Conservation (phyloP, 2,797 vertebrate genomes). For the Borostomias antarcticus region DNA sequence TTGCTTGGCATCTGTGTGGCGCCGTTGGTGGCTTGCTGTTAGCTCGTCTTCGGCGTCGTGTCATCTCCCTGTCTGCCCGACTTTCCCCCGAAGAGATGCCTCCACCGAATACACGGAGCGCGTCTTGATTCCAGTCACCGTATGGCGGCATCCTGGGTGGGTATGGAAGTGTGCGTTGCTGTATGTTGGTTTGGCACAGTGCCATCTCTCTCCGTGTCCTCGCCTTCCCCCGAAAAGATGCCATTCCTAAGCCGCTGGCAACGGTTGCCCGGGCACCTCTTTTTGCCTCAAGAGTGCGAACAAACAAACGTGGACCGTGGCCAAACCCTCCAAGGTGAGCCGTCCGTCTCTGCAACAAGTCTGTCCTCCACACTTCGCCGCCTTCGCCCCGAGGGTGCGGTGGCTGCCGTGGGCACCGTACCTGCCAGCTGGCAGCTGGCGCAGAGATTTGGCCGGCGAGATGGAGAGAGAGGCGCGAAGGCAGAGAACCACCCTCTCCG, state of each 20-base stretch:
- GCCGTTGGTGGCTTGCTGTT: slow-evolving; percentile 28
- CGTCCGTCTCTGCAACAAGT: slow-evolving; percentile 47
- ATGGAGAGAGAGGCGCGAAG: slow-evolving; percentile 19
- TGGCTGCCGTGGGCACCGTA: slow-evolving; percentile 6
- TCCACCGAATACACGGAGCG: slow-evolving; percentile 54
- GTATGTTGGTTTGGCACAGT: slow-evolving; percentile 54
- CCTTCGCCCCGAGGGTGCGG: slow-evolving; percentile 40
- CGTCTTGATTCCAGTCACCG: slow-evolving; percentile 56
- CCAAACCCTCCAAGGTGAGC: slow-evolving; percentile 66
- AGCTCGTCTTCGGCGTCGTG: slow-evolving; percentile 65
- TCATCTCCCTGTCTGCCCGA: slow-evolving; percentile 58
- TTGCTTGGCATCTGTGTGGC: slow-evolving; percentile 33
- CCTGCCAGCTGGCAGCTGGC: slow-evolving; percentile 54
- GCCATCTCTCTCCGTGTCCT: slow-evolving; percentile 61
- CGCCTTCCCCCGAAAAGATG: slow-evolving; percentile 50
- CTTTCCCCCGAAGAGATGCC: slow-evolving; percentile 63
- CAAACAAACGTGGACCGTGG: slow-evolving; percentile 61
- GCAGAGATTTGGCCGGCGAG: slow-evolving; percentile 40
- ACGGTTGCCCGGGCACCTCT: slow-evolving; percentile 58
- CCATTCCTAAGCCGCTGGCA: slow-evolving; percentile 63
- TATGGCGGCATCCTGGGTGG: too few species aligned
- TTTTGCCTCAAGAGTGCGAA: slow-evolving; percentile 61
- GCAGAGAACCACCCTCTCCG: slow-evolving; percentile 39
- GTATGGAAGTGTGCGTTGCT: not conserved
- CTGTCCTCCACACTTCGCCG: slow-evolving; percentile 33